Evolutionary conservation across 1,140 invertebrate species (phyloP), one percentile per base, ranked within the genome.

Genomic region (Drosophila sulfurigaster): DNA sequence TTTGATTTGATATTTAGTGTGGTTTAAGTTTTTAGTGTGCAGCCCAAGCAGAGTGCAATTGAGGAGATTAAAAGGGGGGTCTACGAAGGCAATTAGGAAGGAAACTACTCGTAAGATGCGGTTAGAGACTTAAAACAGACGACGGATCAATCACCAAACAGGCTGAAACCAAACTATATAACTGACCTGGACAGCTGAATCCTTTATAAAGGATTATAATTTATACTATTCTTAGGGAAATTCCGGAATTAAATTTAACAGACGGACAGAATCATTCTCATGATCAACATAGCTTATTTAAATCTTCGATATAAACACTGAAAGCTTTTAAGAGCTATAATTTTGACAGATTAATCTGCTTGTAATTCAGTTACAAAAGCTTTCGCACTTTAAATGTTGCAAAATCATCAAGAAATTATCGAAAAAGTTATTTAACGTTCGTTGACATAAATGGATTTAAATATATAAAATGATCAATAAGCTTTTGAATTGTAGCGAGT

Each of bases 21-120:
- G 8, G n/a, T 58, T 69, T 62, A 6, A 48, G 25, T 63, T 60
- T 62, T 60, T 49, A 48, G 45, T 30, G 56, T 68, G 64, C 70
- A 68, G 46, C 64, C 48, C 64, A 73, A 73, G 56, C 70, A 54
- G 64, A 45, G 70, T 58, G 70, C 70, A 45, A 30, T 58, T 58
- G 6, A 49, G 41, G 43, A 48, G 41, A 49, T 30, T 13, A 35
- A 13, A n/a, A n/a, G 38, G 7, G 48, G 35, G 8, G 20, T 58
- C 16, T 65, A 64, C 52, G 2, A n/a, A 52, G 30, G 15, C 46
- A 38, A 11, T 45, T 25, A 28, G n/a, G 28, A 52, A 15, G 20
- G 25, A 45, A 35, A 16, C 58, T 60, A 51, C 5, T 30, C 10
- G 32, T 38, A n/a, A 52, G 30, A 43, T 69, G 46, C 46, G 51